phyloP scores from a whole-genome alignment of 35 echinoderm and acorn worm genomes.

The Chiridota heheva region DNA sequence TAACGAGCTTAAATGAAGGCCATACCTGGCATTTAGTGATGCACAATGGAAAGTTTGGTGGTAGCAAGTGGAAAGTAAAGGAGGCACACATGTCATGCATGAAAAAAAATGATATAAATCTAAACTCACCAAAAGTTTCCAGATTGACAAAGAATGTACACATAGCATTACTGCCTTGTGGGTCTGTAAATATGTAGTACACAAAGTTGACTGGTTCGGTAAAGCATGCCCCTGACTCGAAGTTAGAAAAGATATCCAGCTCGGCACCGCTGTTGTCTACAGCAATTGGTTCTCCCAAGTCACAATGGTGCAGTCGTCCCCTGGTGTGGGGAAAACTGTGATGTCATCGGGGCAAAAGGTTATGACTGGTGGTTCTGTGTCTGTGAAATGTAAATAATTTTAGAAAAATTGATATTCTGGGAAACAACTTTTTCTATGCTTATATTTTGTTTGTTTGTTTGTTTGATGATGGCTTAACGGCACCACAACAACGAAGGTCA shows the following conservation, averaged over 20 bases:
- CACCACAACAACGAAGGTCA: too few relatives aligned
- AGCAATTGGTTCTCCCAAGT: slow-evolving; percentile 35
- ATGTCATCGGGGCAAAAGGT: slow-evolving; percentile 1
- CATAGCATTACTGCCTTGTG: slow-evolving; percentile 3
- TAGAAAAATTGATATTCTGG: too few relatives aligned
- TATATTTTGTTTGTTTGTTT: too few relatives aligned
- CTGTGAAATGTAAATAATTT: too few relatives aligned
- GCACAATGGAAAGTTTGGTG: too few relatives aligned
- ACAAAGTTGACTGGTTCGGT: background rate
- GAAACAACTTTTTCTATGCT: too few relatives aligned
- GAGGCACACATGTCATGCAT: too few relatives aligned
- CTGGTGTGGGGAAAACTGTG: background rate
- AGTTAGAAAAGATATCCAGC: background rate
- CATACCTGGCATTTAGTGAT: too few relatives aligned
- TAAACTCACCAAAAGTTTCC: slow-evolving; percentile 9
- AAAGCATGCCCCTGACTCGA: slow-evolving; percentile 18
- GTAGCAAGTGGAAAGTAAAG: too few relatives aligned
- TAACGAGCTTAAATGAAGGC: too few relatives aligned
- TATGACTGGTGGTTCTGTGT: slow-evolving; percentile 24
- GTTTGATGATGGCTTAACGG: too few relatives aligned
- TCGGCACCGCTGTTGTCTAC: slow-evolving; percentile 26
- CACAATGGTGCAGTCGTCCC: background rate
- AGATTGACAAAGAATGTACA: slow-evolving; percentile 40
- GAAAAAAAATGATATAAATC: too few relatives aligned
- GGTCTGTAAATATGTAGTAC: slow-evolving; percentile 34